A percentile compares a stretch with the other conserved stretches of the same genome.
Conservation (phyloP, 2,888 invertebrate species). For the Cephus sareptanus region DNA sequence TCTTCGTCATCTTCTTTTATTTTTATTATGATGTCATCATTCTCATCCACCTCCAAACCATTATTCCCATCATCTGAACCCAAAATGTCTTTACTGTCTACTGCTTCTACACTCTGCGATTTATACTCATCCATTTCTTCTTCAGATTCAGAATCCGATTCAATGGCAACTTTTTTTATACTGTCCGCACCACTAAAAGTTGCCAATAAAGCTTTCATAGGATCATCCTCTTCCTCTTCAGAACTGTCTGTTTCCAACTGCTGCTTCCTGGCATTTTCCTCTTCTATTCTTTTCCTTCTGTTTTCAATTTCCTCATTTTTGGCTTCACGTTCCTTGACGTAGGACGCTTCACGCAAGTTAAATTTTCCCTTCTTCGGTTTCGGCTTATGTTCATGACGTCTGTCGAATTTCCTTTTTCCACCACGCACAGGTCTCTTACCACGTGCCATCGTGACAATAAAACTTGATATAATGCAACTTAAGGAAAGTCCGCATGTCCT, state of each 20-base stretch:
- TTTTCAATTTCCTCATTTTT: constrained; percentile 57
- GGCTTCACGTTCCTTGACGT: constrained; percentile 54
- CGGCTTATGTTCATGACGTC: constrained; percentile 29
- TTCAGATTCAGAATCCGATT: constrained; percentile 59
- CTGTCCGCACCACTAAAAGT: constrained; percentile 60
- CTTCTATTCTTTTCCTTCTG: constrained; percentile 60
- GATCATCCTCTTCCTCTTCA: constrained; percentile 70
- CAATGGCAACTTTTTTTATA: constrained; percentile 52
- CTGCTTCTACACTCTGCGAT: background rate
- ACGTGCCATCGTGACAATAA: constrained; percentile 43
- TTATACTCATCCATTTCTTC: constrained; percentile 7
- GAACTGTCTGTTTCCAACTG: constrained; percentile 63
- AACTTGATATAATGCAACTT: background rate
- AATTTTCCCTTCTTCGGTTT: constrained; percentile 58
- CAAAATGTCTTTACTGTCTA: constrained; percentile 7
- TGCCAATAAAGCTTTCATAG: constrained; percentile 69
- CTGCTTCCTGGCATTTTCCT: constrained; percentile 66
- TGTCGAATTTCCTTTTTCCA: constrained; percentile 48
- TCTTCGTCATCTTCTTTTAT: constrained; percentile 50
- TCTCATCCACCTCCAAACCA: constrained; percentile 15
- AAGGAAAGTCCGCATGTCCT: background rate
- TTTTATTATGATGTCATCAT: constrained; percentile 30
- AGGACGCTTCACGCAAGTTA: constrained; percentile 50
- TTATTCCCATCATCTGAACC: constrained; percentile 26
- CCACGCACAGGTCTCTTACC: constrained; percentile 45